Base-by-base conservation (phyloP, 2,797 vertebrate species). In the Anniella stebbinsi region DNA sequence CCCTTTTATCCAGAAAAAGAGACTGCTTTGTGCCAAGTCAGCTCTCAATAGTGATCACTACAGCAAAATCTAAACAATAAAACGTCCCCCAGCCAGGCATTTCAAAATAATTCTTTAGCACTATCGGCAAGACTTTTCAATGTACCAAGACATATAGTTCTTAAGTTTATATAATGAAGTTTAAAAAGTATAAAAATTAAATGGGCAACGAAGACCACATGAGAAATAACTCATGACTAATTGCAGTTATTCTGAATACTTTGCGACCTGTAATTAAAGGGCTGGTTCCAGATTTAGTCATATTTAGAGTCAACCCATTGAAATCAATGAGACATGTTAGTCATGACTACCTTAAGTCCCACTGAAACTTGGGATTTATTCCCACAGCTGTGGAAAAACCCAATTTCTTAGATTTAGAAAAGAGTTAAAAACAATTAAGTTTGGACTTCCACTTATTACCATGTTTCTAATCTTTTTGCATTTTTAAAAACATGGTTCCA, bases 1-100 rank as follows among this genome's bases (percentile, higher is more conserved):
- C 93, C 82, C 91, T 97, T 96, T 94, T 95, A 96, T 95, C 95
- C 89, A 95, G 91, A 94, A 95, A 95, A 96, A 93, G 45, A 87
- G 91, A 92, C 60, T 77, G 89, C 92, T 91, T 93, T 95, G 94
- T 95, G 94, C 95, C 85, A 95, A 92, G 88, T 97, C 96, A 96
- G 96, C 96, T 96, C 92, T 95, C 95, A 95, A 85, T 69, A 96
- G 57, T 78, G 92, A 96, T 95, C 94, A 95, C 92, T 94, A 93
- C 90, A 93, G 92, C 92, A 94, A 93, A 94, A 91, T 86, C 0
- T 36, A 95, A 96, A 93, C 87, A 93, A 95, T 92, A 89, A 87
- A 91, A 70, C 54, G 33, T 87, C 54, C 60, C 69, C 69, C 76
- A 67, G 25, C 70, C 72, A 69, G 63, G 51, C 77, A 36, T 28